Percentiles rank a stretch among this genome's conserved stretches.
These are phyloP conservation scores for Pachymerium ferrugineum DNA, from an alignment of 2,888 invertebrate species.

Conservation along the genomic window DNA sequence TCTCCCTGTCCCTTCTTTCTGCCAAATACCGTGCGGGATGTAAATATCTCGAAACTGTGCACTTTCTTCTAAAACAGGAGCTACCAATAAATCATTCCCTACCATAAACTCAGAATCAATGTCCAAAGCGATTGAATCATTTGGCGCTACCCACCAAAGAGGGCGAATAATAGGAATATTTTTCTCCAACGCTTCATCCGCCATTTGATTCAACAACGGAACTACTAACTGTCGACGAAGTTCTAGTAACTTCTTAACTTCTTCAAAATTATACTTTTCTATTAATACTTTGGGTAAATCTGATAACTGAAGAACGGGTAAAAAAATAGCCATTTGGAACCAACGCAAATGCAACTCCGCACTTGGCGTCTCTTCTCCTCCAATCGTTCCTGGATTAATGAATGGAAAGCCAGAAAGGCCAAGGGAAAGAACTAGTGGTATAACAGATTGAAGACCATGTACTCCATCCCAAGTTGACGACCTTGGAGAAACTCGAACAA, in stretches of 20 bases:
- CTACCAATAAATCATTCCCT: conserved; percentile 83
- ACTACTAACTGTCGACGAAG: conserved; percentile 59
- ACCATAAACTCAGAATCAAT: conserved; percentile 82
- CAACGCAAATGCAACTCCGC: conserved; percentile 81
- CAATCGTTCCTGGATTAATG: conserved; percentile 87
- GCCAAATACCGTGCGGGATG: conserved; percentile 86
- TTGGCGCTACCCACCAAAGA: conserved; percentile 80
- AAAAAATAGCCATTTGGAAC: conserved; percentile 82
- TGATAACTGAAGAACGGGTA: conserved; percentile 87
- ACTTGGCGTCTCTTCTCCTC: conserved; percentile 69
- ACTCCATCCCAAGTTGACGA: conserved; percentile 73
- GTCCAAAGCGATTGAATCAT: conserved; percentile 67
- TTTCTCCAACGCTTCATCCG: conserved; percentile 69
- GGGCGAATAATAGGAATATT: conserved; percentile 81
- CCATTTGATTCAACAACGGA: conserved; percentile 68
- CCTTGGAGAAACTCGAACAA: conserved; percentile 76
- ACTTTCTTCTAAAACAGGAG: conserved; percentile 70
- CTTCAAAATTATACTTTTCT: conserved; percentile 53
- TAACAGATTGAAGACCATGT: conserved; percentile 65
- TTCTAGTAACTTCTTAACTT: conserved; percentile 50
- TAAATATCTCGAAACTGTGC: conserved; percentile 70
- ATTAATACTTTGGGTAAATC: conserved; percentile 84
- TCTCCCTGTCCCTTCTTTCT: conserved; percentile 53
- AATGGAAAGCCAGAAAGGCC: conserved; percentile 90
- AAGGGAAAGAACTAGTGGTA: conserved; percentile 80